Evolutionary conservation across 2,888 invertebrate species (phyloP), one percentile per base, ranked within the genome.

Genomic region (Gandaritis pyraliata): DNA sequence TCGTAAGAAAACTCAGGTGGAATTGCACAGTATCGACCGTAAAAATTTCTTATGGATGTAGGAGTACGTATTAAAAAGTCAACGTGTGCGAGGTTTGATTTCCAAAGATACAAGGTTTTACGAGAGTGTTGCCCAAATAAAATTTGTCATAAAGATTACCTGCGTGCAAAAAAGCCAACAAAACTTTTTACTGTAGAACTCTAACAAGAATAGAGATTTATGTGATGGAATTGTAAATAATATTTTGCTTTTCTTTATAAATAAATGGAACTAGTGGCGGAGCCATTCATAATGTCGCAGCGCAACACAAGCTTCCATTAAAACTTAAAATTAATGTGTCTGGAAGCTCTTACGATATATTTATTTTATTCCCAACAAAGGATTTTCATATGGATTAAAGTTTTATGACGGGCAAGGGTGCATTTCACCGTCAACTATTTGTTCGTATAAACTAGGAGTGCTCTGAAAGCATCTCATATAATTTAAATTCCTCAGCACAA

Each of bases 321-420:
- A 56, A 72, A 66, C 61, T 63, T 65, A 62, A 72, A 72, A 76
- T 75, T 71, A 75, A 77, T 78, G 77, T 72, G 75, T 78, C 77
- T 78, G 72, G 72, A 68, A 62, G 60, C 56, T 67, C 63, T 62
- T 51, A 61, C 52, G 55, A 56, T 48, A 55, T 36, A 30, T 56
- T 52, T 41, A 30, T 56, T 48, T 56, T 43, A 55, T 51, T 39
- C 53, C 46, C 38, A 50, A 53, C 30, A 45, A 62, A 49, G 51
- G 55, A 63, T 63, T 58, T 58, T 58, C 58, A 58, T 55, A 36
- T 58, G 23, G 23, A 54, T 58, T 50, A 41, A 48, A 50, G 33
- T 58, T 63, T 54, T 51, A 54, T 33, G 33, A 56, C 23, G 10
- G 10, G 16, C 38, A 46, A 50, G 33, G 49, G 49, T 33, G 15